These are phyloP conservation scores for Maniola hyperantus DNA, from an alignment of 2,888 invertebrate species.

Conservation along the genomic window DNA sequence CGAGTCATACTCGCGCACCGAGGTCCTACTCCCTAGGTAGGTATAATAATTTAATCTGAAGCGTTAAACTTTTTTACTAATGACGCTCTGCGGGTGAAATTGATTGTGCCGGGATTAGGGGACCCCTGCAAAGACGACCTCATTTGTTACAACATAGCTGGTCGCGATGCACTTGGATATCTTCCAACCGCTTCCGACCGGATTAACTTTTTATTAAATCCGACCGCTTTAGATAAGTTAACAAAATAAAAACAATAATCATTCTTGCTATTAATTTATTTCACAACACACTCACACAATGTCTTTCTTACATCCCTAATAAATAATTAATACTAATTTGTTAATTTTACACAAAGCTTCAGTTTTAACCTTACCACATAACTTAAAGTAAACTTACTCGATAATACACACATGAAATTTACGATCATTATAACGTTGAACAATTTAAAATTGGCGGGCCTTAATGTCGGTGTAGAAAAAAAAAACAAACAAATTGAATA, in stretches of 20 bases:
- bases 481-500: constrained; percentile 49
- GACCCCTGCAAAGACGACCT: constrained; percentile 46
- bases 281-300: constrained; percentile 63
- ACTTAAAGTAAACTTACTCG: constrained; percentile 44
- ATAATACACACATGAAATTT: constrained; percentile 32
- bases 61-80: constrained; percentile 18
- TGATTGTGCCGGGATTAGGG: constrained; percentile 41
- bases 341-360: constrained; percentile 82
- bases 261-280: constrained; percentile 57
- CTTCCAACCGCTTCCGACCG: constrained; percentile 57
- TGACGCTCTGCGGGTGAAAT: constrained; percentile 30
- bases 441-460: constrained; percentile 51
- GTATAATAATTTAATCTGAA: background rate
- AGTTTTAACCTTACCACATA: constrained; percentile 76
- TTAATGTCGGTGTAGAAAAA: constrained; percentile 72
- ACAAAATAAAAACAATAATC: constrained; percentile 45
- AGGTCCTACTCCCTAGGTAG: no score
- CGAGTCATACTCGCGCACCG: no score
- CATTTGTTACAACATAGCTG: constrained; percentile 52
- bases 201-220: constrained; percentile 49
- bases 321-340: constrained; percentile 68
- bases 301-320: constrained; percentile 68
- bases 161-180: constrained; percentile 65
- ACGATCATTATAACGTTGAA: constrained; percentile 6
- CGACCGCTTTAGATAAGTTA: constrained; percentile 41